A percentile compares a stretch with the other conserved stretches of the same genome.
Evolutionary conservation across 2,797 vertebrate species (phyloP).

Genomic region (Sebastes paucispinis): DNA sequence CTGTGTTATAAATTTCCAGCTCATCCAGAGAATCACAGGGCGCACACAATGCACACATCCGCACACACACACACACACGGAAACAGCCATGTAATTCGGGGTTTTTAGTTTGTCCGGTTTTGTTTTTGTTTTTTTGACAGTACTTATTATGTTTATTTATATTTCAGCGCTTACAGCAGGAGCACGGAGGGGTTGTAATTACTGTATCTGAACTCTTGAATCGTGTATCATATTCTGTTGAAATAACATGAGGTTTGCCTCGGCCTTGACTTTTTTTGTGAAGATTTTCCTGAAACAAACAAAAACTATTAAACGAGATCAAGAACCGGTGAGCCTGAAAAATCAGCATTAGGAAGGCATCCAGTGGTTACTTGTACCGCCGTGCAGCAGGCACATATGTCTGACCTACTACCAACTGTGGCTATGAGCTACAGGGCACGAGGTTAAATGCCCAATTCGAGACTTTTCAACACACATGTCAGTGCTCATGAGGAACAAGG

Average conservation of each 20-base stretch:
- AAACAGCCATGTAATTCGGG: conserved; percentile 71
- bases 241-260: conserved; percentile 63
- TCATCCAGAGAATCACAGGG: conserved; percentile 74
- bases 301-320: conserved; percentile 64
- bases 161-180: conserved; percentile 70
- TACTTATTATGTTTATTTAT: conserved; percentile 86
- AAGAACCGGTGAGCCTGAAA: conserved; percentile 38
- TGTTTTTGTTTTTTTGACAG: conserved; percentile 78
- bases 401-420: conserved; percentile 59
- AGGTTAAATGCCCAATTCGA: conserved; percentile 77
- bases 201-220: conserved; percentile 70
- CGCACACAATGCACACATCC: neutral
- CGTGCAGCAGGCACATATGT: conserved; percentile 45
- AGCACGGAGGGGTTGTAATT: conserved; percentile 77
- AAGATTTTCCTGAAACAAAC: conserved; percentile 52
- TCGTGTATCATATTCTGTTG: conserved; percentile 69
- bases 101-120: conserved; percentile 68
- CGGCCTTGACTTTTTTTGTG: conserved; percentile 34
- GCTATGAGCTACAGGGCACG: conserved; percentile 57
- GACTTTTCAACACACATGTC: conserved; percentile 75
- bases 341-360: conserved; percentile 43
- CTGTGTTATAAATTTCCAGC: conserved; percentile 67
- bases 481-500: conserved; percentile 66
- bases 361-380: conserved; percentile 31
- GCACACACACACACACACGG: conserved; percentile 4